Evolutionary conservation across 2,113 vertebrate genomes (phyloP), one percentile per base, ranked within the genome.

Genomic region (Microcebus ravelobensis): DNA sequence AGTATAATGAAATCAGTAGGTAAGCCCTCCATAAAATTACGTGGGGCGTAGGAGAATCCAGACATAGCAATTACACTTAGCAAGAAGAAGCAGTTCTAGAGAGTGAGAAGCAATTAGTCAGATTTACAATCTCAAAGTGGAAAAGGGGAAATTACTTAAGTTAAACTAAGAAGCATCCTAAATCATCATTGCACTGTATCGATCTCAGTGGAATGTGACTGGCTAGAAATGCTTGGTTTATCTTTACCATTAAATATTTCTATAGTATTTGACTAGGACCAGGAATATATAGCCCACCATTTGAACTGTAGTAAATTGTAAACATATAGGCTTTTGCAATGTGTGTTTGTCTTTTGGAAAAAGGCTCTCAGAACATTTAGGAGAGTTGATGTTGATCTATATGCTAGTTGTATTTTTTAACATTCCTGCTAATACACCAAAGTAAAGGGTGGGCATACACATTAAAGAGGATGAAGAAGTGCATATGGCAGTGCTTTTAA

Each of bases 61-160:
- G 94, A 92, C 48, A 59, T 65, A 89, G 90, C 55, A 96, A 97
- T 97, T 97, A 97, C 39, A 81, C 89, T 96, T 94, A 90, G 90
- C 87, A 96, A 96, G 87, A 95, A 97, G 93, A 85, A 97, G 90
- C 89, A 77, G 50, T 81, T 96, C 84, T 92, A 59, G 80, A 91
- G 61, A 84, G 74, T 80, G 70, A 82, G 59, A 97, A 97, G 74
- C 76, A 95, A 97, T 96, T 96, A 97, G 95, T 82, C 83, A 97
- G 97, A 97, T 97, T 98, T 98, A 97, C 84, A 97, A 17, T 95
- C 95, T 95, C 67, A 83, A 92, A 97, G 95, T 57, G 87, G 73
- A 95, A 76, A 96, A 96, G 83, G 48, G 93, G 96, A 97, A 97
- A 96, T 97, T 97, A 91, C 91, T 96, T 94, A 88, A 87, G 55